phyloP scores from a whole-genome alignment of 2,888 invertebrate species.

The Epistrophe grossulariae region DNA sequence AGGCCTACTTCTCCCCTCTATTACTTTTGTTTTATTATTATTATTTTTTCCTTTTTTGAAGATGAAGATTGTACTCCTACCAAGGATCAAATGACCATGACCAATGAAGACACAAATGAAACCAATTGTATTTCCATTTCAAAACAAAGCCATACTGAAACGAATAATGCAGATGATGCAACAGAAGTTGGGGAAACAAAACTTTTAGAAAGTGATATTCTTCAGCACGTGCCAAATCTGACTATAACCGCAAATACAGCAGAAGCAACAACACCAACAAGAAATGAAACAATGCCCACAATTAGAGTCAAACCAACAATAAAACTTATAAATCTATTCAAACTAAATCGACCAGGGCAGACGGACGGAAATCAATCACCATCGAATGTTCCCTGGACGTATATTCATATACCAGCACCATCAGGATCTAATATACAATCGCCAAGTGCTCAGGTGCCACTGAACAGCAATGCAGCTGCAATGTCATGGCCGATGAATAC shows the following conservation, averaged over 20 bases:
- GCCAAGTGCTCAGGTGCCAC: neutral
- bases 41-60: neutral
- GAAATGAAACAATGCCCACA: neutral
- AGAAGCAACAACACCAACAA: neutral
- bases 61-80: neutral
- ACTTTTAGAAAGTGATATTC: neutral
- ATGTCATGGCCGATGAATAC: neutral
- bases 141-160: neutral
- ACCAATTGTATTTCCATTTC: neutral
- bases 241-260: neutral
- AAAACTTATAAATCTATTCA: slow-evolving; percentile 48
- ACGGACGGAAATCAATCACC: neutral
- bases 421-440: slow-evolving; percentile 5
- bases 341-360: slow-evolving; percentile 19
- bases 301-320: slow-evolving; percentile 22
- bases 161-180: neutral
- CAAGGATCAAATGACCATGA: neutral
- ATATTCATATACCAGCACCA: slow-evolving; percentile 40
- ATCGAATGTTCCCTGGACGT: slow-evolving; percentile 42
- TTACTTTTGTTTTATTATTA: neutral
- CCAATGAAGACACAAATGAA: slow-evolving; percentile 11
- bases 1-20: no score
- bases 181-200: slow-evolving; percentile 4
- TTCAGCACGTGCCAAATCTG: slow-evolving; percentile 1
- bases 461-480: neutral